Base-by-base conservation (phyloP, 2,888 invertebrate species). In the Xiphydria camelus region DNA sequence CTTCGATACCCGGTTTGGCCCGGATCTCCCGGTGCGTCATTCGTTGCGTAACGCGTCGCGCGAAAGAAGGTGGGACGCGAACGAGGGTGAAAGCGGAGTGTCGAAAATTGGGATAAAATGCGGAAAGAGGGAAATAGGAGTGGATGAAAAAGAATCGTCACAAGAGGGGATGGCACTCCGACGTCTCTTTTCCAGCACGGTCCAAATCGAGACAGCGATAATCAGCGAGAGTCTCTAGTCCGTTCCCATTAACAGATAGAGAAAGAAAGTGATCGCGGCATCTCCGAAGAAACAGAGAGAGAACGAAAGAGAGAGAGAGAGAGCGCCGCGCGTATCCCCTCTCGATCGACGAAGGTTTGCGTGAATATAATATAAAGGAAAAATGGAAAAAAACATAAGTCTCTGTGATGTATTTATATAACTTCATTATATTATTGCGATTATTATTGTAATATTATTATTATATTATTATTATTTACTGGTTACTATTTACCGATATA, bases 361-460 rank as follows among this genome's bases (percentile, higher is more conserved):
- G 12, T 7, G 29, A 9, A 29, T 29, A n/a, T n/a, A n/a, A n/a
- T n/a, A n/a, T 29, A 19, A 47, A 35, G n/a, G 33, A 41, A 34
- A 22, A 37, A 49, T 32, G 22, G 26, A 45, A 31, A 44, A 49
- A 39, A 47, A 62, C 55, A 61, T 61, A 62, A 66, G 60, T 64
- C 63, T 65, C 64, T 68, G 65, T 65, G 64, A 67, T 65, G 63
- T 66, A 64, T 65, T 61, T 65, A 60, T 62, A 67, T 58, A 51
- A 61, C 55, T 64, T 61, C 51, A 61, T 57, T 63, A 54, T 51
- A 52, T 53, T 39, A 41, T 38, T 50, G 34, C 34, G 33, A 45
- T 41, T 43, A 40, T 41, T 21, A 22, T 49, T 39, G 31, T n/a
- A n/a, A n/a, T n/a, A n/a, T n/a, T n/a, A 23, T 37, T 4, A 36